A percentile compares a stretch with the other conserved stretches of the same genome.
Conservation (phyloP, 1,140 invertebrate genomes). For the Lordiphosa clarofinis region DNA sequence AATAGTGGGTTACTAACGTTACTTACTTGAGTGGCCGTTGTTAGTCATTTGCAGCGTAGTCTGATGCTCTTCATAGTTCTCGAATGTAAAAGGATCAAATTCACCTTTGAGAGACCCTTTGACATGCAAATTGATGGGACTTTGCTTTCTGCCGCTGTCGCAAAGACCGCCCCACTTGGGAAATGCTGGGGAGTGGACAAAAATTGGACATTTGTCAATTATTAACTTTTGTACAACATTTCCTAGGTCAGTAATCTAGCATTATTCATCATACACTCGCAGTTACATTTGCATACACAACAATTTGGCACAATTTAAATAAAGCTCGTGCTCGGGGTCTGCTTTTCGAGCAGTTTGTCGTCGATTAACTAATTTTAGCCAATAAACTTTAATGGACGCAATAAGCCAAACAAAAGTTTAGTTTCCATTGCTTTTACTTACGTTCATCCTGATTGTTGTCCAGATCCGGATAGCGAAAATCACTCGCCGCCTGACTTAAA, state of each 20-base stretch:
- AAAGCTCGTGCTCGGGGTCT: conserved; percentile 15
- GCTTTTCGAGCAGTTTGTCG: conserved; percentile 16
- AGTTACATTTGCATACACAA: conserved; percentile 48
- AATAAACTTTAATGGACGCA: conserved; percentile 48
- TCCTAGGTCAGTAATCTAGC: conserved; percentile 16
- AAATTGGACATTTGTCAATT: conserved; percentile 2
- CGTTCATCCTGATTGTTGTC: conserved; percentile 59
- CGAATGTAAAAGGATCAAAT: conserved; percentile 74
- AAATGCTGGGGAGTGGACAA: conserved; percentile 43
- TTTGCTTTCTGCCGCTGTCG: conserved; percentile 78
- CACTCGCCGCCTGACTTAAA: conserved; percentile 37
- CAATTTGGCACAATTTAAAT: conserved; percentile 66
- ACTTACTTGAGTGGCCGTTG: conserved; percentile 81
- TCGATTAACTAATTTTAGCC: conserved; percentile 68
- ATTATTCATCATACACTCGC: conserved; percentile 17
- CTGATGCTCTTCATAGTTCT: conserved; percentile 74
- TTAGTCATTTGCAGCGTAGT: conserved; percentile 78
- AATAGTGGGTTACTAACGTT: neutral
- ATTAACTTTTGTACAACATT: conserved; percentile 7
- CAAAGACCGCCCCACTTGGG: conserved; percentile 80
- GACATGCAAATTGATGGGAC: conserved; percentile 79
- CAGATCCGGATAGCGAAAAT: conserved; percentile 69
- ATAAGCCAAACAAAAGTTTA: conserved; percentile 28
- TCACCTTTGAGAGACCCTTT: conserved; percentile 63
- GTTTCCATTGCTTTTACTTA: conserved; percentile 40